These are phyloP conservation scores for Megaceryle maxima DNA, from an alignment of 2,113 vertebrate species.

Conservation along the genomic window DNA sequence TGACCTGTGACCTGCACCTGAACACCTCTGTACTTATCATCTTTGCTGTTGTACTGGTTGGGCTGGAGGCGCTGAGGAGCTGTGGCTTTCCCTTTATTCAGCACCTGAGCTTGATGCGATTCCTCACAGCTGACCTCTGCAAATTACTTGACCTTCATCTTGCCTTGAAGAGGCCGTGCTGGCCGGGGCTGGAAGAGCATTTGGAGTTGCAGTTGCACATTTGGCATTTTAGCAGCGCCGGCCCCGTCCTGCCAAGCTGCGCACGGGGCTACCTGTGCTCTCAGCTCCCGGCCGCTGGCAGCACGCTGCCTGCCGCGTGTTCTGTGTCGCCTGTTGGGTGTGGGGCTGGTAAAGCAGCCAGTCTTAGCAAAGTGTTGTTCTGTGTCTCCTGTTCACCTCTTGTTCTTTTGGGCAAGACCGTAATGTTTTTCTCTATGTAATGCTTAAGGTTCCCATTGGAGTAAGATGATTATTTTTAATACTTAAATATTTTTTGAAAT, in stretches of 20 bases:
- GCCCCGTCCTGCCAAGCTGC: background rate
- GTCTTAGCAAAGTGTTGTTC: background rate
- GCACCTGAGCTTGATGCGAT: background rate
- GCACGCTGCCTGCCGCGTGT: background rate
- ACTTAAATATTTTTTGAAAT: background rate
- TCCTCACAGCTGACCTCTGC: background rate
- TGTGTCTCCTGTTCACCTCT: background rate
- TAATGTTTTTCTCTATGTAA: background rate
- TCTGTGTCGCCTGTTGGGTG: background rate
- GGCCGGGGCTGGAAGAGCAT: background rate
- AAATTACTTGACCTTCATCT: background rate
- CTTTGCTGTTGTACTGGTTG: too few relatives aligned
- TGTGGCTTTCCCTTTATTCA: background rate
- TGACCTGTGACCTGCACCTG: background rate
- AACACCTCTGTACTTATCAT: too few relatives aligned
- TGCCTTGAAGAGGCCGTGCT: background rate
- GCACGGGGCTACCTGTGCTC: background rate
- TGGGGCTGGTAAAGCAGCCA: background rate
- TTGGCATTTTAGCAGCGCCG: background rate
- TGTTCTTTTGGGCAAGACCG: background rate
- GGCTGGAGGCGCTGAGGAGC: accelerated
- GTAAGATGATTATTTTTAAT: background rate
- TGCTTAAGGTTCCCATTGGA: background rate
- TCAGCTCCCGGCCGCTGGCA: background rate
- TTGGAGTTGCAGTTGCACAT: background rate